Conservation (phyloP, 1,140 invertebrate genomes). For the Nomia melanderi region DNA sequence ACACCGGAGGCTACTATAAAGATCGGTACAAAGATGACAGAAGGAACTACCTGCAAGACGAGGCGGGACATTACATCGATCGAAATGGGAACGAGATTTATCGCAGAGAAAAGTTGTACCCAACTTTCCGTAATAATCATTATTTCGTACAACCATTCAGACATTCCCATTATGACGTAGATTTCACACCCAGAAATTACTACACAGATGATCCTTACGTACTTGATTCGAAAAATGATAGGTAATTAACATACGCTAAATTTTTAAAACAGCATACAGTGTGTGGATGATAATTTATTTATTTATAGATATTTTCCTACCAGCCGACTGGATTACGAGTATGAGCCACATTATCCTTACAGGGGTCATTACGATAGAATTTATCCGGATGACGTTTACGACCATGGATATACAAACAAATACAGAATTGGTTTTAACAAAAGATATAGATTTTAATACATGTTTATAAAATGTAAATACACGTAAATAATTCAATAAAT, state of each 20-base stretch:
- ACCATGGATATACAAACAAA: slow-evolving; percentile 34
- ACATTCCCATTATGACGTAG: slow-evolving; percentile 12
- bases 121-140: slow-evolving; percentile 23
- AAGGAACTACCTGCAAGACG: slow-evolving; percentile 76
- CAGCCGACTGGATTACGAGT: slow-evolving; percentile 34
- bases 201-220: slow-evolving; percentile 44
- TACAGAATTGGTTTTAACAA: slow-evolving; percentile 51
- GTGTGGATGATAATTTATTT: slow-evolving; percentile 13
- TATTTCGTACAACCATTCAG: background rate
- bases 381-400: slow-evolving; percentile 53
- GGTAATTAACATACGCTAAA: background rate
- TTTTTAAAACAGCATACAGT: background rate
- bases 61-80: slow-evolving; percentile 75
- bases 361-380: slow-evolving; percentile 36
- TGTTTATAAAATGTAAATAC: background rate
- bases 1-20: slow-evolving; percentile 80
- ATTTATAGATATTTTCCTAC: slow-evolving; percentile 53
- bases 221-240: slow-evolving; percentile 45
- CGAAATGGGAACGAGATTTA: slow-evolving; percentile 63
- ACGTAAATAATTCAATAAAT: background rate
- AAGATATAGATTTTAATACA: background rate
- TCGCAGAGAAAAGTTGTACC: background rate
- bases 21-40: slow-evolving; percentile 81
- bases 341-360: slow-evolving; percentile 50
- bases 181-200: slow-evolving; percentile 32